phyloP scores from a whole-genome alignment of 2,797 vertebrate species.

The Sus cebifrons region DNA sequence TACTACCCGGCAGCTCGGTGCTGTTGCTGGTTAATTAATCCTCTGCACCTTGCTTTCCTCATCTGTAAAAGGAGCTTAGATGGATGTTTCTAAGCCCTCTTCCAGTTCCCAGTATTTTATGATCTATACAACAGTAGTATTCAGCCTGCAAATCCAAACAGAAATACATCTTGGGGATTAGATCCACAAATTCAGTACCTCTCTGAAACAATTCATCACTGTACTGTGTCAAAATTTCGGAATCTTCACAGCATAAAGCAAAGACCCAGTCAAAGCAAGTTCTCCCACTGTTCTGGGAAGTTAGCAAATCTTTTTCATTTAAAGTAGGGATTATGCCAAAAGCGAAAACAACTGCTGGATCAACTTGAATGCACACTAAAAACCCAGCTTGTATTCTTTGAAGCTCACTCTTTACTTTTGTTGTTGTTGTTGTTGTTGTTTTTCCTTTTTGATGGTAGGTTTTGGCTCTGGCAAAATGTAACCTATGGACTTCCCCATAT shows the following conservation, averaged over 20 bases:
- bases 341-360: constrained; percentile 5
- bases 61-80: background rate
- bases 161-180: background rate
- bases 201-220: background rate
- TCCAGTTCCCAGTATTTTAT: background rate
- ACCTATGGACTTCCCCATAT: constrained; percentile 43
- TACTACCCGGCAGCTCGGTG: background rate
- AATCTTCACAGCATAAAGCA: constrained; percentile 4
- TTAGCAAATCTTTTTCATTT: constrained; percentile 65
- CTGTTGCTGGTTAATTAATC: background rate
- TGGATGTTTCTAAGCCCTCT: background rate
- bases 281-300: constrained; percentile 58
- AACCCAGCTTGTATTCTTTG: constrained; percentile 62
- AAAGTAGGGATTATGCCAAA: constrained; percentile 15
- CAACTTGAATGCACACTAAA: constrained; percentile 33
- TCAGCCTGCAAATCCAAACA: background rate
- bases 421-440: background rate
- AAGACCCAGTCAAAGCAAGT: constrained; percentile 51
- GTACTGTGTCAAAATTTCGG: background rate
- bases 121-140: background rate
- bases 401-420: constrained; percentile 1
- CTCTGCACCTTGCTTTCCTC: background rate
- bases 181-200: background rate
- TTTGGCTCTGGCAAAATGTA: constrained; percentile 68
- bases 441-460: constrained; percentile 41